These are phyloP conservation scores for Perognathus longimembris DNA, from an alignment of 2,113 vertebrate genomes.

Conservation along the genomic window DNA sequence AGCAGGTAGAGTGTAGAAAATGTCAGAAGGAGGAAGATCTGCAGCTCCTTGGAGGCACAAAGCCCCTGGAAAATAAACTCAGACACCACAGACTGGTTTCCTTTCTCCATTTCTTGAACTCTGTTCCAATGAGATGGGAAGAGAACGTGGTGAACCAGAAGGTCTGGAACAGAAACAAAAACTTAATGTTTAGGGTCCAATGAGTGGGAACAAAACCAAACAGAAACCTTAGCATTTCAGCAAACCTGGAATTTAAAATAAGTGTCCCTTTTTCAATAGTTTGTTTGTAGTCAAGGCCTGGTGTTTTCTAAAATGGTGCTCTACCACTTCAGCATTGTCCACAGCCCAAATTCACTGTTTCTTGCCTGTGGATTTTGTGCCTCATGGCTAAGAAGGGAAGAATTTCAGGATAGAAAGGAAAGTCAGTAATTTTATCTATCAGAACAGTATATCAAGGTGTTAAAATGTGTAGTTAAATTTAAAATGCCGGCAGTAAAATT, in stretches of 20 bases:
- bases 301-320: too few species aligned
- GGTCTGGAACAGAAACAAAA: conserved; percentile 4
- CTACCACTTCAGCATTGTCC: too few species aligned
- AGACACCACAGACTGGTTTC: conserved; percentile 51
- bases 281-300: too few species aligned
- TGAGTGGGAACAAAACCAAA: background rate
- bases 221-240: background rate
- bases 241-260: background rate
- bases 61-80: conserved; percentile 67
- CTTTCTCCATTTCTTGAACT: conserved; percentile 43
- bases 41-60: too few species aligned
- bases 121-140: background rate
- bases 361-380: background rate
- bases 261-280: background rate
- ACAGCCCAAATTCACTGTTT: too few species aligned
- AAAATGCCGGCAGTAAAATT: background rate
- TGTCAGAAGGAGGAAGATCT: too few species aligned
- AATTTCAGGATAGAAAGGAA: background rate
- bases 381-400: background rate
- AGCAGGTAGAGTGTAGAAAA: too few species aligned
- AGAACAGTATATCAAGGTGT: too few species aligned
- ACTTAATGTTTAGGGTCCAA: background rate
- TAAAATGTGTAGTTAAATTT: background rate
- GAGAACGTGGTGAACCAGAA: background rate
- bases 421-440: background rate